A percentile compares a stretch with the other conserved stretches of the same genome.
These are phyloP conservation scores for Phoxinus dragarum DNA, from an alignment of 2,797 vertebrate species.

Conservation along the genomic window DNA sequence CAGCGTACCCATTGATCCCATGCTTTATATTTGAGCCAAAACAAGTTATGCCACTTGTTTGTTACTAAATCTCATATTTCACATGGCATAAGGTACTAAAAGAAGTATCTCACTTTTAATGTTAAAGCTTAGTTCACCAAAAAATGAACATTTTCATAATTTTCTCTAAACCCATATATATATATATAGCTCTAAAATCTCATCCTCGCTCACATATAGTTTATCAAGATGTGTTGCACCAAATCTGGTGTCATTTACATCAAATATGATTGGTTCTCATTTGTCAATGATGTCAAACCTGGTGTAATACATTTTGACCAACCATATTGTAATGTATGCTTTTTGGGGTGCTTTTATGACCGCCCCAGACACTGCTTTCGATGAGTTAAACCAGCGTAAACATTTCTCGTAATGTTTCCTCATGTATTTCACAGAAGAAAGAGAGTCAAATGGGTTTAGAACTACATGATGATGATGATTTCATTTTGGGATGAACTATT, in stretches of 20 bases:
- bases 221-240: not conserved
- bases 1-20: not conserved
- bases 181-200: not conserved
- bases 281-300: not conserved
- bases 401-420: not conserved
- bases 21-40: not conserved
- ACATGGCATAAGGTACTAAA: not conserved
- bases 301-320: not conserved
- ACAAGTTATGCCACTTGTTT: not conserved
- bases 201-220: not conserved
- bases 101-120: not conserved
- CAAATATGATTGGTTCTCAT: not conserved
- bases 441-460: not conserved
- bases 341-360: no score
- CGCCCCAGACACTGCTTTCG: not conserved
- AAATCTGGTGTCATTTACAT: not conserved
- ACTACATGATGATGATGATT: conserved; percentile 1
- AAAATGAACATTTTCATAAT: not conserved
- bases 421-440: not conserved
- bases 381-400: not conserved
- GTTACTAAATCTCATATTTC: not conserved
- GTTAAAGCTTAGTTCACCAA: not conserved
- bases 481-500: conserved; percentile 8
- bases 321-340: not conserved
- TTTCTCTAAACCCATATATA: not conserved